Evolutionary conservation across 2,113 vertebrate species (phyloP).

Genomic region (Trematocara stigmaticum): DNA sequence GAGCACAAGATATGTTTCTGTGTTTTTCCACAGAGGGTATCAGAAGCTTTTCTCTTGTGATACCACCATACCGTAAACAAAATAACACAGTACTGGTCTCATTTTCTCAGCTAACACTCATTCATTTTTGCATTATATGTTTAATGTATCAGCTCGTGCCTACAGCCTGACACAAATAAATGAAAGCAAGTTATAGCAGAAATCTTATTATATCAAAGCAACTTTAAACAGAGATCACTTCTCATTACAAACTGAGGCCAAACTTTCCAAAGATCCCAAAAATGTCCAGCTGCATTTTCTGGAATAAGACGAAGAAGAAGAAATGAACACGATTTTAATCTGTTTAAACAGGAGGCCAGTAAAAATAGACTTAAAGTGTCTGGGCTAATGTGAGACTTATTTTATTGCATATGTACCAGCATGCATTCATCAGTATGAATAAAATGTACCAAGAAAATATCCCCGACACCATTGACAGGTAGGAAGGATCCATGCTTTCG

Average conservation of each 20-base stretch:
- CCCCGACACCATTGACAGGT: neutral
- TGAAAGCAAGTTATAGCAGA: neutral
- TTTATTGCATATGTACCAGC: neutral
- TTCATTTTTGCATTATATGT: neutral
- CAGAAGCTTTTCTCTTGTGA: neutral
- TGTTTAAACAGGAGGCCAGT: neutral
- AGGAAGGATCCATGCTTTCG: neutral
- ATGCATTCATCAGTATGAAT: neutral
- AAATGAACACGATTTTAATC: neutral
- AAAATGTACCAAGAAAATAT: neutral
- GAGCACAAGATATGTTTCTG: neutral
- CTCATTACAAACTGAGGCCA: neutral
- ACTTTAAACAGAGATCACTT: neutral
- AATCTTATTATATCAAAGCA: neutral
- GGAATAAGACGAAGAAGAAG: neutral
- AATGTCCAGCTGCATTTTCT: neutral
- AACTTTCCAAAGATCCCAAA: neutral
- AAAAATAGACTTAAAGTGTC: neutral
- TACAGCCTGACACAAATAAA: neutral
- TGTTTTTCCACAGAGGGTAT: neutral
- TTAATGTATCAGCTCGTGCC: neutral
- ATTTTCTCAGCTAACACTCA: neutral
- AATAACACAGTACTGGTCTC: neutral
- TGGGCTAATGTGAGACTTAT: neutral
- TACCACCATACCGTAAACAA: neutral